Evolutionary conservation across 2,797 vertebrate species (phyloP), one percentile per base, ranked within the genome.

Genomic region (Lagorchestes hirsutus): DNA sequence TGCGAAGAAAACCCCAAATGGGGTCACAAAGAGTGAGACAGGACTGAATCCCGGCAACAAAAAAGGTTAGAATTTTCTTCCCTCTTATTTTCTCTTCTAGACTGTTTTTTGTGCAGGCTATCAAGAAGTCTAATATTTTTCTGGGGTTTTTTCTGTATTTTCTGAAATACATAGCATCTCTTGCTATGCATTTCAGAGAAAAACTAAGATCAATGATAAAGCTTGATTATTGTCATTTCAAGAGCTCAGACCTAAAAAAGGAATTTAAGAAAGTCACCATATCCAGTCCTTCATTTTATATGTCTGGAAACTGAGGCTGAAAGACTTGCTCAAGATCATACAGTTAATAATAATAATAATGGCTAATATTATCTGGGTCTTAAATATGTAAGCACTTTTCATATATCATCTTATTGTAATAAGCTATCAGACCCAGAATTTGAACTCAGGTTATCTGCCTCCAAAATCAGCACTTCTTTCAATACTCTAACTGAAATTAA

Each of bases 161-260:
- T 40, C n/a, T 74, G n/a, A 74, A 74, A 18, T 22, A 74, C 5
- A 22, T 22, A 46, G 18, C n/a, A 74, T 5, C 16, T 40, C 34
- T 90, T 91, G n/a, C 91, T 90, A 27, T 92, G 90, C 91, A 94
- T 95, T 97, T 94, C 93, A 62, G 56, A 91, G 95, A 93, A 93
- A 67, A 3, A 55, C 90, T 55, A 57, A 5, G 5, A 90, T 74
- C 6, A 24, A 58, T 95, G 94, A 93, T 54, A 74, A 94, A 94
- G 16, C 54, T 94, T 54, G 29, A 92, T 54, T 56, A 22, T 50
- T 54, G 40, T 46, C 2, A 40, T 82, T 82, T 46, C 67, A 40
- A 82, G 40, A 82, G 16, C 24, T 8, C 18, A 82, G n/a, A 40
- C n/a, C n/a, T 82, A 40, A 40, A 24, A 74, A 24, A 74, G 29